Evolutionary conservation across 2,113 vertebrate species (phyloP).

Genomic region (Mesoclemmys tuberculata): DNA sequence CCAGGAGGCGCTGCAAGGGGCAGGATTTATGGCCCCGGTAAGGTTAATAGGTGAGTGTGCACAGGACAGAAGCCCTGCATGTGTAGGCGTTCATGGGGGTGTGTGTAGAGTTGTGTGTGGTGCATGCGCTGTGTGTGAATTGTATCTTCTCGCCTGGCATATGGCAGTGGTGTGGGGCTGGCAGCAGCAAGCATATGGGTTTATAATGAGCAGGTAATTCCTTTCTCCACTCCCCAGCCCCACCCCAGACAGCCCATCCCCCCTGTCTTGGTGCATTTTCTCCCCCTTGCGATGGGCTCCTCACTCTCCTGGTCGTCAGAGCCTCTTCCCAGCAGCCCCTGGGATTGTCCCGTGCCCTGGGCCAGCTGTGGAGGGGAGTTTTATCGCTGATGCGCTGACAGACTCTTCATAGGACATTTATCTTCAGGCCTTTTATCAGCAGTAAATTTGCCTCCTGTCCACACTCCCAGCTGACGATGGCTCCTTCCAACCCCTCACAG

Average conservation of each 20-base stretch:
- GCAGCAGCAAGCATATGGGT: neutral
- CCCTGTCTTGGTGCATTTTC: neutral
- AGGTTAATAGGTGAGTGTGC: neutral
- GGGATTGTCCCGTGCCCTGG: neutral
- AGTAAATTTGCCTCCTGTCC: conserved; percentile 6
- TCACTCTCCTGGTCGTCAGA: neutral
- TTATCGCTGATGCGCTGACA: neutral
- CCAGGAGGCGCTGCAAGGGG: neutral
- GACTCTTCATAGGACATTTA: neutral
- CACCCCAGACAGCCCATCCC: neutral
- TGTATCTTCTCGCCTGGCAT: neutral
- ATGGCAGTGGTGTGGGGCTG: neutral
- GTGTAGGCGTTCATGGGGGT: neutral
- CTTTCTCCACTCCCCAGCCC: neutral
- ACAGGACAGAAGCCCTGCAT: neutral
- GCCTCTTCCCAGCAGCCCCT: neutral
- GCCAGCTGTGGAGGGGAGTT: too few species aligned
- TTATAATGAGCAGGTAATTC: neutral
- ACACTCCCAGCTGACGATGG: neutral
- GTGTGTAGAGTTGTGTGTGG: neutral
- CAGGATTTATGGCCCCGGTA: neutral
- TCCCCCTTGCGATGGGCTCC: neutral
- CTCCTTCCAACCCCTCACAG: neutral
- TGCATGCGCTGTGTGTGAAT: neutral
- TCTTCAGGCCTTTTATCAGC: neutral